Evolutionary conservation across 2,797 vertebrate genomes (phyloP).

Genomic region (Gymnothorax reevesii): DNA sequence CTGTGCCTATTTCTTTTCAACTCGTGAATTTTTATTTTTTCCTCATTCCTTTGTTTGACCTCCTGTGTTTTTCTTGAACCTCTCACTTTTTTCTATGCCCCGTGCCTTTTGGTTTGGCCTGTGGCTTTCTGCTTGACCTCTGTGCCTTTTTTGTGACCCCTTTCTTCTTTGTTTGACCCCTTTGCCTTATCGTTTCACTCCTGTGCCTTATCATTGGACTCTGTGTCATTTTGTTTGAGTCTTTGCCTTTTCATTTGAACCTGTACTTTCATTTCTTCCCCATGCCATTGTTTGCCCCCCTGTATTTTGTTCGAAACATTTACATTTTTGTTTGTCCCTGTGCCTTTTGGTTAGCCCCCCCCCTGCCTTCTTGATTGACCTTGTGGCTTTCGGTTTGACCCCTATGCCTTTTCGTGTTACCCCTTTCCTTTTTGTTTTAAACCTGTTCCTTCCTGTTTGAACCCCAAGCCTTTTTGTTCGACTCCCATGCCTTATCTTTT

Average conservation of each 20-base stretch:
- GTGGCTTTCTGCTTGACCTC: background rate
- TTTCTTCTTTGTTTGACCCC: too few relatives aligned
- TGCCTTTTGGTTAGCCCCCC: background rate
- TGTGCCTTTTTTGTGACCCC: background rate
- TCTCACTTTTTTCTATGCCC: background rate
- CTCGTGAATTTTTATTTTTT: too few relatives aligned
- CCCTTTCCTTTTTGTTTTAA: background rate
- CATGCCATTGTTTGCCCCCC: too few relatives aligned
- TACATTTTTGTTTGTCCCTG: background rate
- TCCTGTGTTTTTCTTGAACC: too few relatives aligned
- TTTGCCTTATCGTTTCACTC: too few relatives aligned
- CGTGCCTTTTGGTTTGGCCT: background rate
- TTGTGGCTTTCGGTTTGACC: background rate
- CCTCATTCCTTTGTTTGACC: too few relatives aligned
- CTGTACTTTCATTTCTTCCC: too few relatives aligned
- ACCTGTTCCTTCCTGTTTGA: background rate
- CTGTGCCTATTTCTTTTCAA: too few relatives aligned
- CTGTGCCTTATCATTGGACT: too few relatives aligned
- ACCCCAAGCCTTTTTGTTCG: background rate
- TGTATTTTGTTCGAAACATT: background rate
- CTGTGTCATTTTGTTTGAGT: too few relatives aligned
- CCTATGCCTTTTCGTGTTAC: background rate
- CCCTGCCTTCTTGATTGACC: background rate
- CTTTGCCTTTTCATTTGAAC: background rate
- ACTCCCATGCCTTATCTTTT: background rate